A percentile compares a stretch with the other conserved stretches of the same genome.
Evolutionary conservation across 2,888 invertebrate genomes (phyloP).

Genomic region (Scaptomyza polygonia): DNA sequence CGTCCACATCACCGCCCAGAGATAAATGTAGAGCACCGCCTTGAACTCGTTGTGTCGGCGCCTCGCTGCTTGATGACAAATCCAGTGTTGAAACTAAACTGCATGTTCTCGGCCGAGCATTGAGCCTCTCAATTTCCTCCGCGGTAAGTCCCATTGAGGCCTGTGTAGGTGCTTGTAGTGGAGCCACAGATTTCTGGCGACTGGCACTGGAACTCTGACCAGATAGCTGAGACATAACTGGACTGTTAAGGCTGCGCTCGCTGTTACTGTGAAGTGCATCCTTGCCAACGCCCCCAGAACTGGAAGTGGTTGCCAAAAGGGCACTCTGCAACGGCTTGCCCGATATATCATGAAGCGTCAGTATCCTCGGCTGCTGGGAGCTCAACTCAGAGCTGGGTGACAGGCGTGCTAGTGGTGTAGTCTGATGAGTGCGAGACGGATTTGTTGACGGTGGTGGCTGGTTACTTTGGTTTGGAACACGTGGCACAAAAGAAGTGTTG

Average conservation of each 20-base stretch:
- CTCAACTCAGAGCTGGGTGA: slow-evolving; percentile 97
- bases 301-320: slow-evolving; percentile 93
- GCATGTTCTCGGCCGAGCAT: slow-evolving; percentile 93
- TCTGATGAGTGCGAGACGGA: slow-evolving; percentile 91
- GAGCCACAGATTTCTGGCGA: slow-evolving; percentile 89
- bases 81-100: slow-evolving; percentile 96
- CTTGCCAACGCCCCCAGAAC: slow-evolving; percentile 94
- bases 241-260: slow-evolving; percentile 95
- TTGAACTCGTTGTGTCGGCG: slow-evolving; percentile 90
- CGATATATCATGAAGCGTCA: slow-evolving; percentile 96
- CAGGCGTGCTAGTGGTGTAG: slow-evolving; percentile 94
- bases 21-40: slow-evolving; percentile 89
- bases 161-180: slow-evolving; percentile 89
- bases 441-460: slow-evolving; percentile 88
- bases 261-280: slow-evolving; percentile 96
- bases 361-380: slow-evolving; percentile 94
- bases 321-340: slow-evolving; percentile 96
- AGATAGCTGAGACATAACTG: slow-evolving; percentile 95
- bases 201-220: slow-evolving; percentile 93
- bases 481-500: slow-evolving; percentile 88
- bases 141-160: slow-evolving; percentile 94
- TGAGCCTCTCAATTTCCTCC: slow-evolving; percentile 96
- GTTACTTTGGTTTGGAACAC: slow-evolving; percentile 89
- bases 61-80: slow-evolving; percentile 95
- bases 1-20: slow-evolving; percentile 88